These are phyloP conservation scores for Sebastes steindachneri DNA, from an alignment of 2,797 vertebrate genomes.

Conservation along the genomic window DNA sequence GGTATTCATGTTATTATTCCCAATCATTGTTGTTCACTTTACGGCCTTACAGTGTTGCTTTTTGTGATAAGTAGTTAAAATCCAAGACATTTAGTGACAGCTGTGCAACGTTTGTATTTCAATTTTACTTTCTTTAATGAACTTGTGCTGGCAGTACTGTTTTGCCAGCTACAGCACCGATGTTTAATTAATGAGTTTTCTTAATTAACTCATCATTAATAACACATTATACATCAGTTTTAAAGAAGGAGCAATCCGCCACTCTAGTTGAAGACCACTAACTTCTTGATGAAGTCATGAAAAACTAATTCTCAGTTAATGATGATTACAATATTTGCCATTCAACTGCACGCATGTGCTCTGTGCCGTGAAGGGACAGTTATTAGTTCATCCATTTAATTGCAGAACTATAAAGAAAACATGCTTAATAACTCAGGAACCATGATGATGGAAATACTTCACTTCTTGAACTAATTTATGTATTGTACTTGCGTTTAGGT, in stretches of 20 bases:
- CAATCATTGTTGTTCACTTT: neutral
- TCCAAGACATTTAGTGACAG: neutral
- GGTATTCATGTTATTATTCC: neutral
- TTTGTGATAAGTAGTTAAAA: neutral
- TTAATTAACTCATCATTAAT: slow-evolving; percentile 29
- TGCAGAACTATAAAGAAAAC: slow-evolving; percentile 4
- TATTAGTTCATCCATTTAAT: slow-evolving; percentile 3
- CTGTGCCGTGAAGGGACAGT: slow-evolving; percentile 4
- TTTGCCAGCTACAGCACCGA: neutral
- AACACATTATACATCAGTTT: slow-evolving; percentile 20
- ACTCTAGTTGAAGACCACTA: slow-evolving; percentile 9
- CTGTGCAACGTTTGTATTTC: neutral
- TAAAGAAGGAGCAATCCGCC: neutral
- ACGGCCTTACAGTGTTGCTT: neutral
- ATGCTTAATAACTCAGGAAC: slow-evolving; percentile 19
- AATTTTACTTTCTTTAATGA: neutral
- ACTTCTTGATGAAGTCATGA: slow-evolving; percentile 28
- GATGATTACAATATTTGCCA: slow-evolving; percentile 4
- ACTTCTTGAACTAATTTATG: slow-evolving; percentile 21
- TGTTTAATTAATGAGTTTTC: slow-evolving; percentile 17
- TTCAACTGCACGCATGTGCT: slow-evolving; percentile 2
- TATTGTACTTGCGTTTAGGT: slow-evolving; percentile 15
- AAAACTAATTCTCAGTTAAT: slow-evolving; percentile 11
- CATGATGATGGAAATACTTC: slow-evolving; percentile 12
- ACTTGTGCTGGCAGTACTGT: neutral